phyloP scores from a whole-genome alignment of 2,113 vertebrate genomes.

The Nicator chloris region DNA sequence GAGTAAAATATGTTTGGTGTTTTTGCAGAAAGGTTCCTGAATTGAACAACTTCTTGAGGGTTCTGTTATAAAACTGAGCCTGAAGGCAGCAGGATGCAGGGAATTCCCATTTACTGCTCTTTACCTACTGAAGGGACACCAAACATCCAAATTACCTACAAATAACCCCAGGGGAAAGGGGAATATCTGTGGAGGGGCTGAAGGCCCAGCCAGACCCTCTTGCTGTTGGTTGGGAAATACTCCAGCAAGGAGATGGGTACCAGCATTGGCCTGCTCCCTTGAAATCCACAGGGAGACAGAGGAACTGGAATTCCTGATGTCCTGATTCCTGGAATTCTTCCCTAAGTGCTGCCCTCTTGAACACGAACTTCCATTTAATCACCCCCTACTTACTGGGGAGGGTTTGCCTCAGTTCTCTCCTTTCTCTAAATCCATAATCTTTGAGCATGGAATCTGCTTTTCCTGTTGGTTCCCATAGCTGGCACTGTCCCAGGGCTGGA shows the following conservation, averaged over 20 bases:
- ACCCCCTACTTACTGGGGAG: background rate
- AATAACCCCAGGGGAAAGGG: background rate
- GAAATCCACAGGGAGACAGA: background rate
- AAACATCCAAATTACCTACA: background rate
- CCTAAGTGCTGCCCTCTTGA: background rate
- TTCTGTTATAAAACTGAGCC: background rate
- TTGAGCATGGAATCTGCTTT: background rate
- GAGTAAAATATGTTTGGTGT: background rate
- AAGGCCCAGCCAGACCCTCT: background rate
- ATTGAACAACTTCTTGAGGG: background rate
- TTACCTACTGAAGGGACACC: background rate
- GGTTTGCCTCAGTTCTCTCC: background rate
- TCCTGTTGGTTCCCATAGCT: background rate
- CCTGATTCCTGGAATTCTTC: background rate
- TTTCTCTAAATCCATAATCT: background rate
- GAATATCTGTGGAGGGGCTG: background rate
- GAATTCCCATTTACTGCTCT: background rate
- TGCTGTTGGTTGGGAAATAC: background rate
- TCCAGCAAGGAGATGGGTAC: background rate
- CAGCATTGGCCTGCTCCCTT: background rate
- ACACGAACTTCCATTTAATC: background rate
- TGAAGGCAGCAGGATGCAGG: background rate
- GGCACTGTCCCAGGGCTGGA: background rate
- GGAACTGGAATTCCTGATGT: background rate
- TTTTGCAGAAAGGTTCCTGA: background rate